These are phyloP conservation scores for Ctenicera cuprea DNA, from an alignment of 2,888 invertebrate genomes.

Conservation along the genomic window DNA sequence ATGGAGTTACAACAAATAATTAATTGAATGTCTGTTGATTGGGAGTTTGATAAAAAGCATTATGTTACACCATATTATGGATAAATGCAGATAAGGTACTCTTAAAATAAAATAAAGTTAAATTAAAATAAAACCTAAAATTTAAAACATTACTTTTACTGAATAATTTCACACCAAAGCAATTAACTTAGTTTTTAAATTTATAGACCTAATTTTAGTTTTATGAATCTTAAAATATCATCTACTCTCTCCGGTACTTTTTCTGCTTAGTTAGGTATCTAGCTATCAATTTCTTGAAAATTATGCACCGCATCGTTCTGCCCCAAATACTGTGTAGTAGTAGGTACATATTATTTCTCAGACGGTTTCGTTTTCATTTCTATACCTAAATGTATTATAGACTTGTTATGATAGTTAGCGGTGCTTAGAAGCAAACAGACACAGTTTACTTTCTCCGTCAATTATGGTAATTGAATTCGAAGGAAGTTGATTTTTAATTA, in stretches of 20 bases:
- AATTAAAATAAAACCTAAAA: too few relatives aligned
- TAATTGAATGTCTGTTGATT: too few relatives aligned
- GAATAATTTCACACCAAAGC: too few relatives aligned
- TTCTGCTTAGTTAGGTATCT: background rate
- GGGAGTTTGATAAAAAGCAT: too few relatives aligned
- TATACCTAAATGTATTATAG: slow-evolving; percentile 6
- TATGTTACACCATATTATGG: too few relatives aligned
- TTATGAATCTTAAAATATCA: background rate
- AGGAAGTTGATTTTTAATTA: background rate
- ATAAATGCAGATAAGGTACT: too few relatives aligned
- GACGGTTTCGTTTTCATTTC: slow-evolving; percentile 22
- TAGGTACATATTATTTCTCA: slow-evolving; percentile 17
- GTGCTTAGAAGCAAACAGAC: background rate
- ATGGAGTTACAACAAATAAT: too few relatives aligned
- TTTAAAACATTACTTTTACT: too few relatives aligned
- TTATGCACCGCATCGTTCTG: slow-evolving; percentile 20
- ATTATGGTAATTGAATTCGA: background rate
- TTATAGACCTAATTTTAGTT: background rate
- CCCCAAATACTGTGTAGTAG: slow-evolving; percentile 3
- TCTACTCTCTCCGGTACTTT: background rate
- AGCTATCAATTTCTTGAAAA: slow-evolving; percentile 19
- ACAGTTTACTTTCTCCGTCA: slow-evolving; percentile 18
- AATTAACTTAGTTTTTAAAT: too few relatives aligned
- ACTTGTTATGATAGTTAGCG: background rate
- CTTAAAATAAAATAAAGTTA: too few relatives aligned